Evolutionary conservation across 2,888 invertebrate genomes (phyloP).

Genomic region (Balanococcus diminutus): DNA sequence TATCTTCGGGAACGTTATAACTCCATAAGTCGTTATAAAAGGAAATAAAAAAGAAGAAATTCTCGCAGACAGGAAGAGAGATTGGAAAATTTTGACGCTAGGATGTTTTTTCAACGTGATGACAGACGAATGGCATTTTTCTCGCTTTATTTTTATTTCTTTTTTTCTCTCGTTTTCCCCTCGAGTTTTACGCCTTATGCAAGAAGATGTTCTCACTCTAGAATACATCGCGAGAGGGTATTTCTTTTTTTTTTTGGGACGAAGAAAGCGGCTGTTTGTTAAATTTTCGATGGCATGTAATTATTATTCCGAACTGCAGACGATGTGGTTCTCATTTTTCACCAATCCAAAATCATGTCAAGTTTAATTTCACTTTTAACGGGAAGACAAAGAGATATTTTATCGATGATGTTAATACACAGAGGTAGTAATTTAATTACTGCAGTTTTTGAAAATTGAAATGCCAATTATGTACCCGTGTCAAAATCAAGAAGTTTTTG

Average conservation of each 20-base stretch:
- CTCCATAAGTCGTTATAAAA: constrained; percentile 41
- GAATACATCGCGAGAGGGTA: background rate
- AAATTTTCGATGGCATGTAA: constrained; percentile 12
- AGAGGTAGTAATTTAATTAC: background rate
- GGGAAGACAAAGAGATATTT: background rate
- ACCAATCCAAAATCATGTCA: background rate
- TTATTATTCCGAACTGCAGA: background rate
- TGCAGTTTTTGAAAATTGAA: background rate
- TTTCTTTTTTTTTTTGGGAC: background rate
- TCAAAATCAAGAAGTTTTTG: background rate
- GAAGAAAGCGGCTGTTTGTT: background rate
- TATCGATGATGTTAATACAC: constrained; percentile 4
- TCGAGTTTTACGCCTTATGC: background rate
- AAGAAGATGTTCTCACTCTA: background rate
- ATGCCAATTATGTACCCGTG: constrained; percentile 10
- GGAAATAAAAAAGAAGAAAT: constrained; percentile 36
- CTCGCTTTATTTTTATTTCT: constrained; percentile 39
- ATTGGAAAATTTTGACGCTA: constrained; percentile 47
- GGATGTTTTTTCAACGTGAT: constrained; percentile 35
- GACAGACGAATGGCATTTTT: constrained; percentile 35
- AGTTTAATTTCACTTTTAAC: constrained; percentile 7
- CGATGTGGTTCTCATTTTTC: background rate
- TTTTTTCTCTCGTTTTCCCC: background rate
- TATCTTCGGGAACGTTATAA: constrained; percentile 44
- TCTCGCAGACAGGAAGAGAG: constrained; percentile 41